Conservation (phyloP, 2,797 vertebrate species). For the Syngnathus acus region DNA sequence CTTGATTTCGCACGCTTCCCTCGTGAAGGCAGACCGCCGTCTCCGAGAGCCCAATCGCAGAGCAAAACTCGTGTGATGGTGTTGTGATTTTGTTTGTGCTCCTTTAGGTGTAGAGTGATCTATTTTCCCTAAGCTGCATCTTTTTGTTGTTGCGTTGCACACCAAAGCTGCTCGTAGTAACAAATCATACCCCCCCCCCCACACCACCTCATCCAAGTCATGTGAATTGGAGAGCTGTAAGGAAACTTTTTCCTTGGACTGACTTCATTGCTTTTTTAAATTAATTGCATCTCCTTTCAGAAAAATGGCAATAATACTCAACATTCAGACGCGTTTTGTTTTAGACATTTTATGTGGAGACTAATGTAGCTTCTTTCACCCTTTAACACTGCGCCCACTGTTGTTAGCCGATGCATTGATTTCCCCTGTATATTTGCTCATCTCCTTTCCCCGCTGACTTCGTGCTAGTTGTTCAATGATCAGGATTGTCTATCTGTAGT, state of each 20-base stretch:
- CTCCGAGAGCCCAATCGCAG: background rate
- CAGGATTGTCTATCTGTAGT: slow-evolving; percentile 72
- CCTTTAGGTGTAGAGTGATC: slow-evolving; percentile 27
- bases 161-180: slow-evolving; percentile 63
- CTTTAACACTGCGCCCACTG: background rate
- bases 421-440: slow-evolving; percentile 61
- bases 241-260: background rate
- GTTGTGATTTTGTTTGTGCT: slow-evolving; percentile 27
- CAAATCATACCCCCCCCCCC: background rate
- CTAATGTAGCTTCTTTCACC: slow-evolving; percentile 48
- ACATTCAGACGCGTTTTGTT: slow-evolving; percentile 32
- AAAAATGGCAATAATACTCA: slow-evolving; percentile 66
- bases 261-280: background rate
- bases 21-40: background rate
- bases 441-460: slow-evolving; percentile 51
- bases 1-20: slow-evolving; percentile 35
- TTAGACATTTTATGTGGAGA: slow-evolving; percentile 33
- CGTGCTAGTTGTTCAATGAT: slow-evolving; percentile 69
- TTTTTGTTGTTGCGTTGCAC: slow-evolving; percentile 41
- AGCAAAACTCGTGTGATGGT: slow-evolving; percentile 25
- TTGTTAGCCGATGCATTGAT: background rate
- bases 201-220: background rate
- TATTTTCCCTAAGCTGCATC: slow-evolving; percentile 39
- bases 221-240: background rate
- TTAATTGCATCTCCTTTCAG: slow-evolving; percentile 1